Percentiles rank a stretch among this genome's conserved stretches.
Conservation (phyloP, 2,113 vertebrate genomes). For the Fukomys damarensis region DNA sequence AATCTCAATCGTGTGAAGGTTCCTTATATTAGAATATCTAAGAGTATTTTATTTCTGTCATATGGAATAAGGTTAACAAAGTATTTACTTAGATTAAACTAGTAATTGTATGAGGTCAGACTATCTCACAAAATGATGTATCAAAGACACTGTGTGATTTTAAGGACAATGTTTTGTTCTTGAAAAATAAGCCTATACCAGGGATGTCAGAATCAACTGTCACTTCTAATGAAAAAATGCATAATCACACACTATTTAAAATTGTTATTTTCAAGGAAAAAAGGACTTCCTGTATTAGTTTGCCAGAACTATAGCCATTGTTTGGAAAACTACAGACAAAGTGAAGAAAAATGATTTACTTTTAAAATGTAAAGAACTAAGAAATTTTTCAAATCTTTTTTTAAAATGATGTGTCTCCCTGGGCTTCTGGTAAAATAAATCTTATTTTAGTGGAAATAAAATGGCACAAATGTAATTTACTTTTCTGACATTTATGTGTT, state of each 20-base stretch:
- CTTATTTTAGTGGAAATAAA: conserved; percentile 63
- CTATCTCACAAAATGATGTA: not conserved
- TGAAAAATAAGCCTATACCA: not conserved
- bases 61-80: not conserved
- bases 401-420: conserved; percentile 43
- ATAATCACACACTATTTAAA: not conserved
- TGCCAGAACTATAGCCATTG: not conserved
- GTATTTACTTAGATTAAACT: not conserved
- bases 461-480: conserved; percentile 65
- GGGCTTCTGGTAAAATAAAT: conserved; percentile 64
- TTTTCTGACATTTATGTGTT: conserved; percentile 75
- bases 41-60: not conserved
- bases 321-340: conserved; percentile 58
- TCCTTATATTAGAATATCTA: conserved; percentile 34
- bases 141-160: not conserved
- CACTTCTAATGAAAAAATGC: not conserved
- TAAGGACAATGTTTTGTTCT: not conserved
- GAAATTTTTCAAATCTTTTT: not conserved
- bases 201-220: not conserved
- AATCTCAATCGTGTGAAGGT: conserved; percentile 54
- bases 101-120: not conserved
- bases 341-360: not conserved
- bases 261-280: not conserved
- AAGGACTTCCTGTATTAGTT: not conserved
- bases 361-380: not conserved